phyloP scores from a whole-genome alignment of 1,140 invertebrate species.

The Dendroctonus ponderosae region DNA sequence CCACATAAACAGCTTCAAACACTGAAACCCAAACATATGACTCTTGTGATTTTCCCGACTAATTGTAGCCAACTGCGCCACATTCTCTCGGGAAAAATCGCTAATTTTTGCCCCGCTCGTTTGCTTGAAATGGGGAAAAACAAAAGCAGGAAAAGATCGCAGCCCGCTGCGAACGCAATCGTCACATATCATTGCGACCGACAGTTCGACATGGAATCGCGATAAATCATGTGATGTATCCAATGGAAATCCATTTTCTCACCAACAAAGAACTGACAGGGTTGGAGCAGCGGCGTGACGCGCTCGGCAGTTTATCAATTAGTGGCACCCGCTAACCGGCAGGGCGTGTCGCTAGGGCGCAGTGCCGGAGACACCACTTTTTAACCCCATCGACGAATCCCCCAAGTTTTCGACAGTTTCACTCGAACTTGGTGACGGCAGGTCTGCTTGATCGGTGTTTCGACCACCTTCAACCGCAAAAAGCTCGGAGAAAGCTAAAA shows the following conservation, averaged over 20 bases:
- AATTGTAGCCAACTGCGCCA: too few species aligned
- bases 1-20: too few species aligned
- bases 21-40: too few species aligned
- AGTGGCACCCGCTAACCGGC: constrained; percentile 35
- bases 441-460: too few species aligned
- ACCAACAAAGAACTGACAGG: constrained; percentile 33
- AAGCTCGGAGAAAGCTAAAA: too few species aligned
- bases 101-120: too few species aligned
- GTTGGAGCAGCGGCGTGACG: constrained; percentile 24
- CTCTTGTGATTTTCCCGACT: neutral
- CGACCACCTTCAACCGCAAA: too few species aligned
- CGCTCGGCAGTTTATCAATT: constrained; percentile 33
- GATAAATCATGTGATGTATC: constrained; percentile 36
- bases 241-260: constrained; percentile 37
- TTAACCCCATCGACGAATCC: neutral
- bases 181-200: constrained; percentile 16
- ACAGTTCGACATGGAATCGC: constrained; percentile 29
- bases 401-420: too few species aligned
- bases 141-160: too few species aligned
- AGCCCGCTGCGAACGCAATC: neutral
- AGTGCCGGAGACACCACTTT: neutral
- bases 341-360: constrained; percentile 27
- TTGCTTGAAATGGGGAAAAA: too few species aligned
- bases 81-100: too few species aligned
- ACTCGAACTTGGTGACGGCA: too few species aligned